Evolutionary conservation across 2,113 vertebrate genomes (phyloP).

Genomic region (Crotalus helleri): DNA sequence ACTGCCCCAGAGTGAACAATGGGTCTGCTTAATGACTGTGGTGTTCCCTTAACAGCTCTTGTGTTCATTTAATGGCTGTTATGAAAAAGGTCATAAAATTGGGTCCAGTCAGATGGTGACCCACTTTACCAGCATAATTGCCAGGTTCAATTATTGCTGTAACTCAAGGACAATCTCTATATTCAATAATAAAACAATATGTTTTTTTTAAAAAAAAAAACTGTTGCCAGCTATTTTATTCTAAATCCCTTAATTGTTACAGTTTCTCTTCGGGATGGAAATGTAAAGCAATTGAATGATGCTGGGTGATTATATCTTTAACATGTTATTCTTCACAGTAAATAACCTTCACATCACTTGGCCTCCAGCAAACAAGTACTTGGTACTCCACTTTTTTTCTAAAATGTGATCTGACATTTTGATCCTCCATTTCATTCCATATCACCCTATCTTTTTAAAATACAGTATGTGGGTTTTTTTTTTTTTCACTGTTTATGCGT

Average conservation of each 20-base stretch:
- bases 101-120: not conserved
- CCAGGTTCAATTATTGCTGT: not conserved
- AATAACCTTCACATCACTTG: not conserved
- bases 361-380: not conserved
- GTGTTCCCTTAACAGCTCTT: not conserved
- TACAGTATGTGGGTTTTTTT: not conserved
- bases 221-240: not conserved
- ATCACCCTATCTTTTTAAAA: not conserved
- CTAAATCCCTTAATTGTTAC: not conserved
- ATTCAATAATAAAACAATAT: not conserved
- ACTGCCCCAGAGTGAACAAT: not conserved
- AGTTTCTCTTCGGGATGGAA: not conserved
- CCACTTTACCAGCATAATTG: not conserved
- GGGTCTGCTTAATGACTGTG: not conserved
- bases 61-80: not conserved
- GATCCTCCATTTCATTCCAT: not conserved
- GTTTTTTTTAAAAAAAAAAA: not conserved
- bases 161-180: not conserved
- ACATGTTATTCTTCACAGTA: not conserved
- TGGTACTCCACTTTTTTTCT: not conserved
- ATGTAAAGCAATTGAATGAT: not conserved
- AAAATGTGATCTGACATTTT: not conserved
- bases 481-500: not conserved
- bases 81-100: not conserved
- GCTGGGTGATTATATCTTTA: not conserved